These are phyloP conservation scores for Psammodynastes pulverulentus DNA, from an alignment of 2,113 vertebrate genomes.

Conservation along the genomic window DNA sequence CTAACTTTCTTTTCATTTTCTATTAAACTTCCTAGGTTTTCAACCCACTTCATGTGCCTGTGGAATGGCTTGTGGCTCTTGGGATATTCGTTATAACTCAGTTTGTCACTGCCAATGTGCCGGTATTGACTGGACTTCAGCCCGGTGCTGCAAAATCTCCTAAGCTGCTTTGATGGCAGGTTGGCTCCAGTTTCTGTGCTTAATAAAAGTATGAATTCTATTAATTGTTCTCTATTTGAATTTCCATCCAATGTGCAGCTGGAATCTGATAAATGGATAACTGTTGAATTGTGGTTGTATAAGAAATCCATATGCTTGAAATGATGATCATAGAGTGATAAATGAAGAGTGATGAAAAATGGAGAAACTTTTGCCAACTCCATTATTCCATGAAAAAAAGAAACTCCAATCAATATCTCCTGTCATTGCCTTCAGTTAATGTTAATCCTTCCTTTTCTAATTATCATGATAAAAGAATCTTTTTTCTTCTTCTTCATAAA, in stretches of 20 bases:
- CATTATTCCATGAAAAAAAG: too few species aligned
- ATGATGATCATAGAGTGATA: too few species aligned
- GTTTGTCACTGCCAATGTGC: conserved; percentile 51
- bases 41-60: conserved; percentile 34
- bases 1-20: neutral
- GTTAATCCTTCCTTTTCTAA: neutral
- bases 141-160: conserved; percentile 28
- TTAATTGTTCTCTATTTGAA: neutral
- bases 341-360: too few species aligned
- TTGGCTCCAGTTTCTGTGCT: neutral
- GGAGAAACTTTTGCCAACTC: too few species aligned
- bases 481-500: neutral
- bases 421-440: neutral
- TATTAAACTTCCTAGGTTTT: neutral
- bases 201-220: neutral
- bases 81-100: conserved; percentile 22
- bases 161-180: neutral
- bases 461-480: neutral
- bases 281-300: too few species aligned
- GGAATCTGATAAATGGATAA: too few species aligned
- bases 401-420: too few species aligned
- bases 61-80: conserved; percentile 46
- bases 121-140: conserved; percentile 40
- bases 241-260: neutral
- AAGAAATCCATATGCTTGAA: too few species aligned